Conservation (phyloP, 2,113 vertebrate genomes). For the Engraulis encrasicolus region DNA sequence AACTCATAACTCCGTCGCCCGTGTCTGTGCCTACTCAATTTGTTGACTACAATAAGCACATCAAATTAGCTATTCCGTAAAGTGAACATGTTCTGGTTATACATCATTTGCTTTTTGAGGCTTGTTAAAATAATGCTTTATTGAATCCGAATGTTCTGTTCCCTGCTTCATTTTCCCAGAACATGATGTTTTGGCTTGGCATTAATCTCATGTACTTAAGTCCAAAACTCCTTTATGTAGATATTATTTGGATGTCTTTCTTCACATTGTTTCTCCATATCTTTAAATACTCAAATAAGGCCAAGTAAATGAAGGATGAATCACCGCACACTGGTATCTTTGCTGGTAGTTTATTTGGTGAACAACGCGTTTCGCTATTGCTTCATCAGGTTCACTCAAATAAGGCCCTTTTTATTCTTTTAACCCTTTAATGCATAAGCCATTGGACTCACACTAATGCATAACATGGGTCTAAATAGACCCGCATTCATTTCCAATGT, state of each 20-base stretch:
- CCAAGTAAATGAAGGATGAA: no score
- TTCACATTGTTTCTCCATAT: background rate
- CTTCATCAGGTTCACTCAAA: no score
- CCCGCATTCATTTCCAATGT: no score
- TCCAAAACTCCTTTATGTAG: background rate
- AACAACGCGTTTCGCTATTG: no score
- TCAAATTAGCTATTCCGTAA: conserved; percentile 10
- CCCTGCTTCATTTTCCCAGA: background rate
- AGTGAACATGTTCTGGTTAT: conserved; percentile 1
- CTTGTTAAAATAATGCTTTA: background rate
- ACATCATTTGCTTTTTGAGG: conserved; percentile 1
- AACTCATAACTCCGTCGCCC: background rate
- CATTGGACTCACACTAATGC: no score
- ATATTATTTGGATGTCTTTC: background rate
- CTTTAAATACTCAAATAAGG: no score
- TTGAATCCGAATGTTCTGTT: background rate
- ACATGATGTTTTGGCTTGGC: background rate
- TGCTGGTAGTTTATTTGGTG: no score
- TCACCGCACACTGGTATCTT: no score
- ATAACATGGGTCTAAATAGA: no score
- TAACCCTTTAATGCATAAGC: no score
- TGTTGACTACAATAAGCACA: conserved; percentile 17
- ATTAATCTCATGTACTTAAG: conserved; percentile 1
- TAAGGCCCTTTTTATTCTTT: conserved; percentile 8
- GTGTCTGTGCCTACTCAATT: background rate